Conservation (phyloP, 2,113 vertebrate species). For the Genyomyrus donnyi region DNA sequence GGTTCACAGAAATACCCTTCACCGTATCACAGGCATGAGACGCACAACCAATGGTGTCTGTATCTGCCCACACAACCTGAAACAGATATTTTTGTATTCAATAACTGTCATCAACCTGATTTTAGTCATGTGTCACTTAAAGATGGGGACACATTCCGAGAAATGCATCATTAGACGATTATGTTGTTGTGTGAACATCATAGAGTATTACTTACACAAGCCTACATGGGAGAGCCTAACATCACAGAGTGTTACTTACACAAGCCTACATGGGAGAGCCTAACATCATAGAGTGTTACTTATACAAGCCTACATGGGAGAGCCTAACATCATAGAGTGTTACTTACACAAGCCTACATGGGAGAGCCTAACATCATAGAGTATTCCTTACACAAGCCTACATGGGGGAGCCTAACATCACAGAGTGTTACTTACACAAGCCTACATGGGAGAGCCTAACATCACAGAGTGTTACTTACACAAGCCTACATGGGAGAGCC, state of each 20-base stretch:
- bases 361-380: background rate
- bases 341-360: background rate
- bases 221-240: background rate
- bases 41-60: conserved; percentile 27
- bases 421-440: no score
- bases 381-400: background rate
- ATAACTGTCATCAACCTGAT: background rate
- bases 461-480: background rate
- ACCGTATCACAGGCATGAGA: conserved; percentile 23
- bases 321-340: background rate
- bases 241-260: background rate
- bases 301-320: background rate
- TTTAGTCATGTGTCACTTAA: background rate
- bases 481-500: background rate
- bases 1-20: background rate
- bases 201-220: background rate
- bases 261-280: background rate
- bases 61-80: conserved; percentile 40
- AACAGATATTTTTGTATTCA: conserved; percentile 9
- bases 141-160: background rate
- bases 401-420: no score
- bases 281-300: background rate
- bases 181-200: background rate
- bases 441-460: no score
- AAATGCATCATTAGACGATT: background rate